These are phyloP conservation scores for Thunnus albacares DNA, from an alignment of 2,797 vertebrate genomes.

Conservation along the genomic window DNA sequence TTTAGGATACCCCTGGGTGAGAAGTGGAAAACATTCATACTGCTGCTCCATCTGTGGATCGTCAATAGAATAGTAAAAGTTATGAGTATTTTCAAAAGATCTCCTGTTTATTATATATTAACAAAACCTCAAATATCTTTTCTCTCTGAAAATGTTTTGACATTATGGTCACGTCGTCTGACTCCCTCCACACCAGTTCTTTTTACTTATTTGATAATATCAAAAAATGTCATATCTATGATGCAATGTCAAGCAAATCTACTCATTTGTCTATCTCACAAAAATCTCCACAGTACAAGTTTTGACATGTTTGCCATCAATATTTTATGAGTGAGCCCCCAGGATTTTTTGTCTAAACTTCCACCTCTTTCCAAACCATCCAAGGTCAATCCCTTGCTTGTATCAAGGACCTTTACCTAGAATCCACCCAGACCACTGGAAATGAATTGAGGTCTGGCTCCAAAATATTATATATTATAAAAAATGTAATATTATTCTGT, in stretches of 20 bases:
- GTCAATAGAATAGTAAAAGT: constrained; percentile 31
- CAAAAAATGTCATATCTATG: constrained; percentile 71
- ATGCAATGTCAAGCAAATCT: constrained; percentile 81
- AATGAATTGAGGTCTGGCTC: constrained; percentile 25
- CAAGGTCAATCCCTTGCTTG: constrained; percentile 59
- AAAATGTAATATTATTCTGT: background rate
- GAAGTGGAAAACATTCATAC: background rate
- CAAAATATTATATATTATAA: background rate
- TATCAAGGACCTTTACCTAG: constrained; percentile 52
- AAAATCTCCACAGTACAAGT: constrained; percentile 69
- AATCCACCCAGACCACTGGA: constrained; percentile 24
- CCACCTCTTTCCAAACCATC: constrained; percentile 39
- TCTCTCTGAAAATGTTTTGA: constrained; percentile 33
- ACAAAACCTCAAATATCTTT: constrained; percentile 43
- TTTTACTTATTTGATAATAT: constrained; percentile 70
- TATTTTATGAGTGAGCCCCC: constrained; percentile 68
- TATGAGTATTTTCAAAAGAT: background rate
- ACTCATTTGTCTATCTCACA: constrained; percentile 75
- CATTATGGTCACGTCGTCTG: constrained; percentile 57
- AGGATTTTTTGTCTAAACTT: constrained; percentile 63
- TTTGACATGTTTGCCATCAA: constrained; percentile 77
- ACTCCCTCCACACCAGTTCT: constrained; percentile 48
- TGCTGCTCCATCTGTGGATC: constrained; percentile 36
- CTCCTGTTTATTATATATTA: constrained; percentile 32
- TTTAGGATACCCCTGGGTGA: constrained; percentile 35